A percentile compares a stretch with the other conserved stretches of the same genome.
Evolutionary conservation across 2,113 vertebrate genomes (phyloP).

Genomic region (Ornithorhynchus anatinus): DNA sequence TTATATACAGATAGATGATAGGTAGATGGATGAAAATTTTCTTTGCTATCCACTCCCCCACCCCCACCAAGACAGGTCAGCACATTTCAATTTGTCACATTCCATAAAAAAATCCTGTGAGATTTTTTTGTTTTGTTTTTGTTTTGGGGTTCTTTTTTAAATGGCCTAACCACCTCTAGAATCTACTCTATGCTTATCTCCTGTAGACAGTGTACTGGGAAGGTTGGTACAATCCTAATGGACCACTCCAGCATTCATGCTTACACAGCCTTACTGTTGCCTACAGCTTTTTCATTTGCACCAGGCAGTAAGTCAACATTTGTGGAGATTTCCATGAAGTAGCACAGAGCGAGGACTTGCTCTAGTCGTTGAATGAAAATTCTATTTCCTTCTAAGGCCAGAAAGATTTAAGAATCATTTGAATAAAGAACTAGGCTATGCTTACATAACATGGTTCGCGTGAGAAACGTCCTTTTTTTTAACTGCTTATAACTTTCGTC

Average conservation of each 20-base stretch:
- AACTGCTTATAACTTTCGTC: not conserved
- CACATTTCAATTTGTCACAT: not conserved
- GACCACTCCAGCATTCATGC: not conserved
- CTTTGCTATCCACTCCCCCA: not conserved
- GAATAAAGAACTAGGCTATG: not conserved
- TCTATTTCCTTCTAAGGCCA: not conserved
- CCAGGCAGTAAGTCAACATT: conserved; percentile 8
- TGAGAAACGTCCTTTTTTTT: conserved; percentile 20
- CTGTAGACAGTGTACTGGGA: conserved; percentile 5
- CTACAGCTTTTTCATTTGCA: conserved; percentile 21
- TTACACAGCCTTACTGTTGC: conserved; percentile 20
- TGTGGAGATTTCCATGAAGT: conserved; percentile 2
- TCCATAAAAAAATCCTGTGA: conserved; percentile 33
- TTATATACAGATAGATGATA: too few relatives aligned
- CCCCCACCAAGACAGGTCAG: not conserved
- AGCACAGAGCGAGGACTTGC: not conserved
- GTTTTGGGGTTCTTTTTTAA: too few relatives aligned
- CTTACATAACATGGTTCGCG: not conserved
- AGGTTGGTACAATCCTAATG: conserved; percentile 6
- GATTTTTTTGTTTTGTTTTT: conserved; percentile 12
- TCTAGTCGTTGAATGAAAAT: conserved; percentile 4
- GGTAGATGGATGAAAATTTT: too few relatives aligned
- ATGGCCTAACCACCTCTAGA: not conserved
- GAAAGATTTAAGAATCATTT: not conserved
- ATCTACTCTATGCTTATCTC: conserved; percentile 7